These are phyloP conservation scores for Oreohelix idahoensis DNA, from an alignment of 1,140 invertebrate species.

Conservation along the genomic window DNA sequence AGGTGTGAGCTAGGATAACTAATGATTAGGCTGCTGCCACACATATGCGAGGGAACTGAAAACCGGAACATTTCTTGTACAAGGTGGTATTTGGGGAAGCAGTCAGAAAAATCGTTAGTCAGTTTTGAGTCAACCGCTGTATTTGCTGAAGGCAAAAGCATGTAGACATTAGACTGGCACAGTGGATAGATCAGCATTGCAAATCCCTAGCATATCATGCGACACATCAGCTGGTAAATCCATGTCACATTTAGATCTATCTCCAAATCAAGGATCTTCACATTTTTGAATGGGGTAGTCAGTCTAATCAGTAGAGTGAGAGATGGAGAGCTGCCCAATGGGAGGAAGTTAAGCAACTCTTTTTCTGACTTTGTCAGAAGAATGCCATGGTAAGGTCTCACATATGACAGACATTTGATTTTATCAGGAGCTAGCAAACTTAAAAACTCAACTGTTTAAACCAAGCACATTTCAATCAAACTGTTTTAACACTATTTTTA, in stretches of 20 bases:
- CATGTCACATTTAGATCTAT: slow-evolving; percentile 86
- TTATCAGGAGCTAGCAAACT: too few relatives aligned
- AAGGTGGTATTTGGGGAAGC: slow-evolving; percentile 73
- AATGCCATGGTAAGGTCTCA: slow-evolving; percentile 91
- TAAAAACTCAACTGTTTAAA: too few relatives aligned
- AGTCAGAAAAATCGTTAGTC: slow-evolving; percentile 74
- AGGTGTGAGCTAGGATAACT: slow-evolving; percentile 72
- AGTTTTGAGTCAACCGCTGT: slow-evolving; percentile 78
- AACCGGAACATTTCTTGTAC: slow-evolving; percentile 87
- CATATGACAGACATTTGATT: slow-evolving; percentile 42
- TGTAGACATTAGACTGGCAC: neutral
- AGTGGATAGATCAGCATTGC: neutral
- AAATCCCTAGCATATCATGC: neutral
- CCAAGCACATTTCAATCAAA: too few relatives aligned
- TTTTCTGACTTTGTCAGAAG: slow-evolving; percentile 84
- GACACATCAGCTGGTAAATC: neutral
- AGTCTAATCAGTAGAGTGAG: slow-evolving; percentile 86
- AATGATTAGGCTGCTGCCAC: slow-evolving; percentile 83
- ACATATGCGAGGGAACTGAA: slow-evolving; percentile 90
- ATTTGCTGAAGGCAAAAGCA: too few relatives aligned
- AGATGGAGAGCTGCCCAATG: slow-evolving; percentile 88
- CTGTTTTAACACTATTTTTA: too few relatives aligned
- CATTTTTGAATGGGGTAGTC: slow-evolving; percentile 89
- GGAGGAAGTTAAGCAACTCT: slow-evolving; percentile 85
- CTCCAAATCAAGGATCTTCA: slow-evolving; percentile 91